Evolutionary conservation across 35 echinoderm and acorn worm genomes (phyloP), one percentile per base, ranked within the genome.

Genomic region (Patiria miniata): DNA sequence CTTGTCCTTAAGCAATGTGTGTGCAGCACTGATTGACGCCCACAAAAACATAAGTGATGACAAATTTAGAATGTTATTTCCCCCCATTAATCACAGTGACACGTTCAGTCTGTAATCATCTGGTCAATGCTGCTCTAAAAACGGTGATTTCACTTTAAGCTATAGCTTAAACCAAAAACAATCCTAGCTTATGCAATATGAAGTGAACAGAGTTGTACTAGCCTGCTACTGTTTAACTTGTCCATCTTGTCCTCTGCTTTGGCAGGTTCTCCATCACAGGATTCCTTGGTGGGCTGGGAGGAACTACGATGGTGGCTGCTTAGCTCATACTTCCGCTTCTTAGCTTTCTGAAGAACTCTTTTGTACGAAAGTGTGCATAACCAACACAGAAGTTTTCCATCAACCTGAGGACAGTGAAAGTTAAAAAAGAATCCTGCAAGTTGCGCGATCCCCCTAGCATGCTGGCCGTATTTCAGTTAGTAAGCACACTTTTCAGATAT

Each of bases 361-460:
- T 99, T 99, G 73, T 99, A 99, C 3, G 96, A 99, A 33, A 99
- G 80, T 21, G 96, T 99, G 39, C 96, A 99, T 50, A 99, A 60
- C 96, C 96, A 99, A 55, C 96, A 99, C 32, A 99, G 68, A 10
- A 99, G 81, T 40, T 99, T 99, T 9, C 96, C 96, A 82, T 99
- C 92, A 19, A 99, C 96, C 96, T 99, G 68, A 6, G 51, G 30
- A n/a, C n/a, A n/a, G n/a, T n/a, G n/a, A n/a, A n/a, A n/a, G 33
- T 4, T 37, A 6, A 39, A 76, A 5, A 83, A 68, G 7, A 5
- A 36, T 44, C 36, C 12, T 6, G 78, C 7, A 36, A 12, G 36
- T 5, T 4, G 4, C 7, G n/a, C n/a, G n/a, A n/a, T n/a, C n/a
- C n/a, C n/a, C n/a, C n/a, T n/a, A n/a, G n/a, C n/a, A n/a, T n/a